Base-by-base conservation (phyloP, 2,113 vertebrate genomes). In the Cryptoleucopteryx plumbea region DNA sequence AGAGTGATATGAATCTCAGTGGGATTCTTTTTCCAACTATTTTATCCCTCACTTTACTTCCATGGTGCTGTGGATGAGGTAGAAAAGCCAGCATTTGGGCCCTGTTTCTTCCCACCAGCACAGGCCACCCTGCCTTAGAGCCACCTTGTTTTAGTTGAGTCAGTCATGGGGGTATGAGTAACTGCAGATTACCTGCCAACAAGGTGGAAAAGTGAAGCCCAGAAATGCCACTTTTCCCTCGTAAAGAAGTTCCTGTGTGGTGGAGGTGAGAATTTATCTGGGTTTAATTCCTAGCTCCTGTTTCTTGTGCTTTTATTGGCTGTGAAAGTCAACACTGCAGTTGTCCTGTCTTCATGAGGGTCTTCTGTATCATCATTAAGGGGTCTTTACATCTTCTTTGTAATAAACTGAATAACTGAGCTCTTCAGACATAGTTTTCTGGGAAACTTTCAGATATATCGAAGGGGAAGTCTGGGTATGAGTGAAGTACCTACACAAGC, bases 21-120 rank as follows among this genome's bases (percentile, higher is more conserved):
- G 29, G 32, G 22, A 17, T 61, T 95, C 42, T 84, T 38, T 73
- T 82, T 75, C 47, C 70, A 77, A 27, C 15, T 82, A 61, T 48
- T 93, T 68, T 68, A 65, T 52, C 61, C 23, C 12, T 85, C 52
- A 3, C 18, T 74, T 68, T 42, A 10, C 20, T 85, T 67, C 50
- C 25, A 7, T 52, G 31, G 67, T 42, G 25, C n/a, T 59, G 0
- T 45, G 0, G 0, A 34, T 63, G 61, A 74, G 38, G 11, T 45
- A 50, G 71, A 61, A 78, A 74, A 88, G 43, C 6, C 42, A 47
- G 6, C 34, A 7, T 78, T 16, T 83, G 45, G 42, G 32, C 22
- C 23, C 5, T 63, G 6, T 47, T 66, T 55, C 38, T 58, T 52
- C 27, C 27, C 29, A 27, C 72, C 45, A 88, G 50, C 40, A 66